Base-by-base conservation (phyloP, 2,888 invertebrate species). In the Chrysolina haemoptera region DNA sequence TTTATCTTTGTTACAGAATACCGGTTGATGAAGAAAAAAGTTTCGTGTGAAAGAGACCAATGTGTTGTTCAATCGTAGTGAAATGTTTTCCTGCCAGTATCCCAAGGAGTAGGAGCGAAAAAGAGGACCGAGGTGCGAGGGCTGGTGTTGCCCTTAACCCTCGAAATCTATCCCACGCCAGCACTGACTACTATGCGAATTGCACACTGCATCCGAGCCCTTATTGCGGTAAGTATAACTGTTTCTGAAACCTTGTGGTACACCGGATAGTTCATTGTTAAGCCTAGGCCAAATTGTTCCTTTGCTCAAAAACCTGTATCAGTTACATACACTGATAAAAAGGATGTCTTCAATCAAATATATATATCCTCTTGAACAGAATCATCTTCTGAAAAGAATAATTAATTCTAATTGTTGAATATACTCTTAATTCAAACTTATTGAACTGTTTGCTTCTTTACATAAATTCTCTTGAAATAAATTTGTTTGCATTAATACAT, bases 141-240 rank as follows among this genome's bases (percentile, higher is more conserved):
- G 85, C 81, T 82, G 81, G 81, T 80, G 76, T 79, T 79, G 80
- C 84, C 84, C 85, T 85, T 84, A 84, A 80, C 85, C 86, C 87
- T 86, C 87, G 84, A 84, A 85, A 81, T 89, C 63, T 90, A 90
- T 90, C 88, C 90, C 90, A 90, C 90, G 90, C 88, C 89, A 88
- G 88, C 90, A 90, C 91, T 90, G 90, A 91, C 91, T 91, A 93
- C 93, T 93, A 94, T 94, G 94, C 93, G 91, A 92, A 93, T 93
- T 92, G 92, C 91, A 92, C 90, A 89, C 88, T 91, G 90, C 90
- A 90, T 92, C 89, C 90, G 91, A 91, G 91, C 91, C 91, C 91
- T 93, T 91, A 92, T 93, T 91, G 93, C 93, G 93, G 94, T 93
- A 86, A 92, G 93, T 76, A 43, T 10, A n/a, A 48, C 16, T 16